Percentiles rank a stretch among this genome's conserved stretches.
Conservation (phyloP, 2,113 vertebrate genomes). For the Buteo buteo region DNA sequence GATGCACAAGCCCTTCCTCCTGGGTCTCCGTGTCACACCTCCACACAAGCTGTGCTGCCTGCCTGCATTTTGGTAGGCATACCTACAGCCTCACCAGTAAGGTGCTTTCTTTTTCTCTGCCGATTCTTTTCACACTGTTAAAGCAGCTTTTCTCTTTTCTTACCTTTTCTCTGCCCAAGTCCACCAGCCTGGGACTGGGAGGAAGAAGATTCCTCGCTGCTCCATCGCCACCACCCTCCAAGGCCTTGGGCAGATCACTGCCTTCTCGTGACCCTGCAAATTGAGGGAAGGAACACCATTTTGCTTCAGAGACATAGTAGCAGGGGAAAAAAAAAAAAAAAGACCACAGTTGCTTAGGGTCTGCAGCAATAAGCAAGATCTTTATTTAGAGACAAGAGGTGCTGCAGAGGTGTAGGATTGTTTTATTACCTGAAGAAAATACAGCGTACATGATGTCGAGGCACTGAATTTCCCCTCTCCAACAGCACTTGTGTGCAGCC, state of each 20-base stretch:
- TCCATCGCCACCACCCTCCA: not conserved
- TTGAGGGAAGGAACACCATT: not conserved
- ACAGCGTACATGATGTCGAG: no score
- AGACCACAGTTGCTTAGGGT: rapidly evolving
- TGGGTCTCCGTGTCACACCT: rapidly evolving
- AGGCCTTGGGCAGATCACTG: rapidly evolving
- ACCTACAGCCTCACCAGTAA: not conserved
- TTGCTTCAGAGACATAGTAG: not conserved
- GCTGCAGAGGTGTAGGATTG: not conserved
- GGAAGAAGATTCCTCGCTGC: not conserved
- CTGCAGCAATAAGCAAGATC: not conserved
- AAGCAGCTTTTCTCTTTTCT: not conserved
- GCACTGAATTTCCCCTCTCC: not conserved
- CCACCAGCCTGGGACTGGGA: not conserved
- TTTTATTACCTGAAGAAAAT: not conserved
- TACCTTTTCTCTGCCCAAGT: not conserved
- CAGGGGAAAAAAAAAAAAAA: not conserved
- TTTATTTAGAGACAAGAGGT: not conserved
- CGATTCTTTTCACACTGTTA: not conserved
- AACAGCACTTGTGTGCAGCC: not conserved
- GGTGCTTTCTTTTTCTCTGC: not conserved
- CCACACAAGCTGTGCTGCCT: not conserved
- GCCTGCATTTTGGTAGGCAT: not conserved
- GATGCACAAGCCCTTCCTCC: not conserved
- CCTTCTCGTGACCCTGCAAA: not conserved